Conservation (phyloP, 2,797 vertebrate species). For the Muraenolepis orangiensis region DNA sequence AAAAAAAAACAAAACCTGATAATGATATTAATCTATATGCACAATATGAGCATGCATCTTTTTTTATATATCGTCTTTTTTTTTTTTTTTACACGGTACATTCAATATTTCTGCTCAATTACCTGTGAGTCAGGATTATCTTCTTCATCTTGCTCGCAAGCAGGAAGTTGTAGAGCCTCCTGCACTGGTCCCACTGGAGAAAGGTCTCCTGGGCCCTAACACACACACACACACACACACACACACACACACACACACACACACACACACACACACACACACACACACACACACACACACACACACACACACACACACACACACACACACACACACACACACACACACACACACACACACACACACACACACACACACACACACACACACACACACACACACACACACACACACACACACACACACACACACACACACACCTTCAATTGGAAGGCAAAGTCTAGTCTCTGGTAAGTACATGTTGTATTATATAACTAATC, state of each 20-base stretch:
- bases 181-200: slow-evolving; percentile 91
- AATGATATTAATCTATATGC: background rate
- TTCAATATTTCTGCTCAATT: too few species aligned
- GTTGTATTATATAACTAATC: background rate
- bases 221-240: slow-evolving; percentile 18
- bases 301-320: too few species aligned
- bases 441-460: background rate
- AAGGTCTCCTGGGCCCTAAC: slow-evolving; percentile 92
- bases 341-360: background rate
- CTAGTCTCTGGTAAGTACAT: background rate
- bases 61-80: too few species aligned
- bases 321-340: background rate
- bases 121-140: slow-evolving; percentile 95
- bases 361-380: background rate
- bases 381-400: too few species aligned
- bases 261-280: background rate
- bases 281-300: too few species aligned
- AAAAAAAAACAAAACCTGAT: background rate
- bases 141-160: slow-evolving; percentile 96
- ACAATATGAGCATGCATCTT: background rate
- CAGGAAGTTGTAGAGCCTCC: slow-evolving; percentile 93
- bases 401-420: too few species aligned
- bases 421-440: background rate
- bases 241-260: background rate
- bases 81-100: too few species aligned